Base-by-base conservation (phyloP, 2,797 vertebrate genomes). In the Eulemur coronatus region DNA sequence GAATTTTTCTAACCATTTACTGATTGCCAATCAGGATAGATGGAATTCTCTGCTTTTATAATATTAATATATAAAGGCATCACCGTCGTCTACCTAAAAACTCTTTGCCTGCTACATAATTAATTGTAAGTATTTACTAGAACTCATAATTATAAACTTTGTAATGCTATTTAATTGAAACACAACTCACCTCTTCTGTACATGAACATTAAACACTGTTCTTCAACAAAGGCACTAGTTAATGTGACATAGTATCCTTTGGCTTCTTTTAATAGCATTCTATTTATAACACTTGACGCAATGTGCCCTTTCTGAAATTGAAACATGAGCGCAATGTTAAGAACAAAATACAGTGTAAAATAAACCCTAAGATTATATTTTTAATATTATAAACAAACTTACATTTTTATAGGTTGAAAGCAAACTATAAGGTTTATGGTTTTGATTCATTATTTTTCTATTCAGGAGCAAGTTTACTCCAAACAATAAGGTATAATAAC, bases 61-160 rank as follows among this genome's bases (percentile, higher is more conserved):
- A 91, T 94, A 46, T 87, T 2, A 75, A 46, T 50, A 78, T 28
- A 4, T 50, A 72, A 92, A 63, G 7, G 3, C 91, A 84, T 65
- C 0, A 9, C 8, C 20, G 81, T 1, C 4, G 18, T 80, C 38
- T 12, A 75, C 7, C 30, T 84, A 50, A 91, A 84, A 73, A 38
- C 1, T 3, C 7, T 57, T 63, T 82, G 30, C 5, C 3, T 80
- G 22, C 13, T 35, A 26, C 2, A 50, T 26, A 82, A 86, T 72
- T 93, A 93, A 96, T 89, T 70, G 13, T 28, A 87, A 73, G n/a
- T 57, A 75, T 70, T 96, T 79, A 52, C 5, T 26, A 84, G 7
- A 5, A 88, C 1, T 76, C 26, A 84, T 81, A 80, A 76, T 80
- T 85, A 85, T 76, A 91, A 82, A 1, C 22, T 95, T n/a, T 69